Evolutionary conservation across 2,113 vertebrate genomes (phyloP), one percentile per base, ranked within the genome.

Genomic region (Peromyscus californicus): DNA sequence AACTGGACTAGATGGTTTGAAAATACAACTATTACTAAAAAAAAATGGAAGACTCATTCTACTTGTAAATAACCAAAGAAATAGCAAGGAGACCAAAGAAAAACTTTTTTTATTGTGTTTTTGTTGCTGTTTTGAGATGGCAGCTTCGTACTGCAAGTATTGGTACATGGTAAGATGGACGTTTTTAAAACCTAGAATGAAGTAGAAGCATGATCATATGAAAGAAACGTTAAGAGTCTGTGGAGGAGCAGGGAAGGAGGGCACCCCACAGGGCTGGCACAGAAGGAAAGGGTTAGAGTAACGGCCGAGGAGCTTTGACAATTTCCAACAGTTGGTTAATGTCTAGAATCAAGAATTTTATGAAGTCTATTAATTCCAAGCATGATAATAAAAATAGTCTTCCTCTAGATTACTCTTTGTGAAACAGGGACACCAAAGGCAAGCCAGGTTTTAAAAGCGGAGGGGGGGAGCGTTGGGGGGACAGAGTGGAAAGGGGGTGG

Each of bases 1-100:
- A 83, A 84, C 26, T 54, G 51, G 57, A n/a, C 91, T 91, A 59
- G 86, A 63, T 42, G 31, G 13, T 69, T 97, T 95, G 90, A 75
- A 84, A 76, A 57, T 31, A 45, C 39, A 63, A 85, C 24, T 65
- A 45, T 45, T 85, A 63, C 59, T 84, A 61, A 63, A 63, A 39
- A 54, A 54, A 54, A 54, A 15, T 9, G 6, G 39, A 87, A 90
- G 54, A 31, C 7, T 33, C 59, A 12, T 84, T 7, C 51, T 39
- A 80, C 59, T 86, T 84, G 31, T 57, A 39, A 42, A 45, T 42
- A 80, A 91, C 26, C 31, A 78, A 36, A 84, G 82, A 90, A 92
- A 82, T 29, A 83, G 45, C 57, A 48, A 72, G 75, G 54, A 51
- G 33, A 78, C 42, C 69, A 74, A 88, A 90, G 63, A 54, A 42